phyloP scores from a whole-genome alignment of 2,113 vertebrate genomes.

The Monopterus albus region DNA sequence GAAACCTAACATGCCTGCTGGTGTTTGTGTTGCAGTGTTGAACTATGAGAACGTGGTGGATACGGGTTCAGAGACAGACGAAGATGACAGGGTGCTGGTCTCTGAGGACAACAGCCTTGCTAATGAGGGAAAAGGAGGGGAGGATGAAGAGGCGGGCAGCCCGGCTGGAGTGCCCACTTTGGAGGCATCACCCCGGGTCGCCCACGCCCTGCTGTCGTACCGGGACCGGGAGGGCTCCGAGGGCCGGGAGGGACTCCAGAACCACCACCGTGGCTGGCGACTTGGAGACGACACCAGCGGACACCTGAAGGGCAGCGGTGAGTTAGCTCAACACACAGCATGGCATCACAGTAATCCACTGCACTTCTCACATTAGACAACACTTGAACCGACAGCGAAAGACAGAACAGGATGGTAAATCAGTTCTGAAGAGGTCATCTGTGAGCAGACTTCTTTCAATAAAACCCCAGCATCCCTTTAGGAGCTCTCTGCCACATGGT shows the following conservation, averaged over 20 bases:
- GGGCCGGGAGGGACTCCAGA: constrained; percentile 79
- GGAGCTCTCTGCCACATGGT: no score
- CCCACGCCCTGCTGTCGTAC: constrained; percentile 86
- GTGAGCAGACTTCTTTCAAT: no score
- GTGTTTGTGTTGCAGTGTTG: constrained; percentile 83
- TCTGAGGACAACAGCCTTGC: constrained; percentile 86
- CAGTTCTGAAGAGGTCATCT: no score
- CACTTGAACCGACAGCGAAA: no score
- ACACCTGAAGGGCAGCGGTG: constrained; percentile 89
- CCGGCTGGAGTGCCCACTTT: constrained; percentile 86
- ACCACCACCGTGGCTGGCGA: constrained; percentile 87
- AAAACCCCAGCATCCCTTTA: no score
- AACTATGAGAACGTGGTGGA: constrained; percentile 95
- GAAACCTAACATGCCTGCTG: constrained; percentile 1
- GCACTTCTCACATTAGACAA: no score
- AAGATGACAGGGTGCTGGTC: constrained; percentile 91
- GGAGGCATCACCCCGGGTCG: constrained; percentile 88
- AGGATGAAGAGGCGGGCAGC: constrained; percentile 86
- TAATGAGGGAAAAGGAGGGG: constrained; percentile 58
- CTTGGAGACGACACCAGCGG: constrained; percentile 82
- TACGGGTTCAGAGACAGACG: constrained; percentile 92
- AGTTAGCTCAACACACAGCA: constrained; percentile 55
- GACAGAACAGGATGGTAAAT: no score
- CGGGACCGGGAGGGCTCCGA: constrained; percentile 87
- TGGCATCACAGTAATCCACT: no score